Evolutionary conservation across 2,797 vertebrate genomes (phyloP).

Genomic region (Sternarchorhynchus goeldii): DNA sequence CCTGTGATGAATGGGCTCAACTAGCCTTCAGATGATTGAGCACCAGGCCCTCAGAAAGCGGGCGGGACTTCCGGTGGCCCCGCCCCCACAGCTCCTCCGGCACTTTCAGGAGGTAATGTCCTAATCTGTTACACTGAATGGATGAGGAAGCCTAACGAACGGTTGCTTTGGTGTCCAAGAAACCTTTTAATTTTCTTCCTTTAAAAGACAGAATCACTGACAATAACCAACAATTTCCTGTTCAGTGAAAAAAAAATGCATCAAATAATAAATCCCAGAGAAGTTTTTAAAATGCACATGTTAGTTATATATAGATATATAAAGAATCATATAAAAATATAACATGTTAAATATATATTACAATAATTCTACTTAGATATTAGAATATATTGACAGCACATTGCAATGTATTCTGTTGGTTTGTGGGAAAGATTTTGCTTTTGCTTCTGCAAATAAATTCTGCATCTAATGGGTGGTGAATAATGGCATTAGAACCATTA

Average conservation of each 20-base stretch:
- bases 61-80: slow-evolving; percentile 53
- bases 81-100: slow-evolving; percentile 59
- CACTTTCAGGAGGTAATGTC: slow-evolving; percentile 62
- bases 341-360: no score
- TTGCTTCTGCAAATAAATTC: background rate
- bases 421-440: background rate
- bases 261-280: no score
- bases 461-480: background rate
- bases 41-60: slow-evolving; percentile 56
- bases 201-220: background rate
- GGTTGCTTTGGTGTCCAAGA: slow-evolving; percentile 53
- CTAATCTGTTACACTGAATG: slow-evolving; percentile 69
- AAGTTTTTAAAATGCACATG: no score
- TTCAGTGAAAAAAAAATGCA: background rate
- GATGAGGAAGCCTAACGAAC: slow-evolving; percentile 57
- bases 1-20: slow-evolving; percentile 46
- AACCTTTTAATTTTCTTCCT: background rate
- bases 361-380: no score
- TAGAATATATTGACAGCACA: no score
- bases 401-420: no score
- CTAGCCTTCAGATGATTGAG: slow-evolving; percentile 46
- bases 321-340: no score
- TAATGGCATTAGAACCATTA: background rate
- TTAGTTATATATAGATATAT: no score
- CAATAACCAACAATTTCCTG: background rate